Evolutionary conservation across 2,113 vertebrate species (phyloP).

Genomic region (Corythoichthys haematopterus): DNA sequence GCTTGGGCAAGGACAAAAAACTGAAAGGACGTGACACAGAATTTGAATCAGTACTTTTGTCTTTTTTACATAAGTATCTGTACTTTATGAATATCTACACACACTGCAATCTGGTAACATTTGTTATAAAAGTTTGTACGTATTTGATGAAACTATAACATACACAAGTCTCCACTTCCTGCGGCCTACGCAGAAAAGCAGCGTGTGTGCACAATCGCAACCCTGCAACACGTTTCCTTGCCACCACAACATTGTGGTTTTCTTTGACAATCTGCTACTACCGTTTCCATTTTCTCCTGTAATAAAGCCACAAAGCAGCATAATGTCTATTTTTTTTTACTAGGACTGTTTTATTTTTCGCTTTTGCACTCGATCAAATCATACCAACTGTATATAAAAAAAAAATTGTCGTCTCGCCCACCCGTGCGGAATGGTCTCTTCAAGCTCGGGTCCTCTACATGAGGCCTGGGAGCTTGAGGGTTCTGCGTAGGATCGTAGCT

Average conservation of each 20-base stretch:
- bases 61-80: not conserved
- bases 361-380: not conserved
- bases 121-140: not conserved
- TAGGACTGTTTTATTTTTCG: not conserved
- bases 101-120: not conserved
- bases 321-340: not conserved
- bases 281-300: not conserved
- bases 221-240: not conserved
- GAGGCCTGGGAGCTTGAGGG: no score
- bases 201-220: not conserved
- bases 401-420: not conserved
- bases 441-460: no score
- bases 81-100: not conserved
- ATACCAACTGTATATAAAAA: not conserved
- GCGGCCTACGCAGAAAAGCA: not conserved
- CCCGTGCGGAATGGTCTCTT: no score
- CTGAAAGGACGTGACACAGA: not conserved
- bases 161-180: not conserved
- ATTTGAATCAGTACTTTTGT: not conserved
- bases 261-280: not conserved
- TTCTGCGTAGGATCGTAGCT: no score
- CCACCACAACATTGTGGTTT: not conserved
- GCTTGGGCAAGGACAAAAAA: conserved; percentile 15
- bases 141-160: not conserved
- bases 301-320: not conserved